Conservation (phyloP, 2,888 invertebrate genomes). For the Drosophila mettleri region DNA sequence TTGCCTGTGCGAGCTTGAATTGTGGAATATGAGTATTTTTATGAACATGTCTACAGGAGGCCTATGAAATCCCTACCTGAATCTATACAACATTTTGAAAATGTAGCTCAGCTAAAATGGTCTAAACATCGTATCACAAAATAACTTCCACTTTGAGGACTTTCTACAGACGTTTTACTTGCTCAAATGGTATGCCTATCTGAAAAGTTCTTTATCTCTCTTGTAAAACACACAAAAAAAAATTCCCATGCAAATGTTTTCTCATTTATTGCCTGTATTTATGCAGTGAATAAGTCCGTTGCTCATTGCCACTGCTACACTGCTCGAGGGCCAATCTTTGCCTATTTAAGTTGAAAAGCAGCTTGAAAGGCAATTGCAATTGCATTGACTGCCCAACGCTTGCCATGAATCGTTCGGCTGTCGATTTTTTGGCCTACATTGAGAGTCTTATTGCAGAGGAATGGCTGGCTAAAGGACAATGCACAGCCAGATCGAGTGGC, state of each 20-base stretch:
- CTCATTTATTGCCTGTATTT: not conserved
- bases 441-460: slow-evolving; percentile 52
- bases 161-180: not conserved
- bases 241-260: slow-evolving; percentile 54
- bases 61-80: no score
- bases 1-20: not conserved
- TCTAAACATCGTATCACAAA: no score
- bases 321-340: no score
- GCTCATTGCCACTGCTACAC: not conserved
- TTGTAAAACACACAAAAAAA: not conserved
- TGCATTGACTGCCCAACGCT: slow-evolving; percentile 34
- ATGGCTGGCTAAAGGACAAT: not conserved
- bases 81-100: no score
- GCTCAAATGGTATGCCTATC: no score
- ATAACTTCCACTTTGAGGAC: not conserved
- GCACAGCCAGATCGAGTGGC: slow-evolving; percentile 15
- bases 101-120: no score
- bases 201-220: not conserved
- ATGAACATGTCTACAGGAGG: not conserved
- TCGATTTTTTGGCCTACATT: slow-evolving; percentile 54
- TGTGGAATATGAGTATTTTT: not conserved
- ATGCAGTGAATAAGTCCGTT: slow-evolving; percentile 4
- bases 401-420: slow-evolving; percentile 63
- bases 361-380: slow-evolving; percentile 1
- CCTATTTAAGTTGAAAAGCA: slow-evolving; percentile 28